Evolutionary conservation across 2,113 vertebrate species (phyloP).

Genomic region (Centropristis striata): DNA sequence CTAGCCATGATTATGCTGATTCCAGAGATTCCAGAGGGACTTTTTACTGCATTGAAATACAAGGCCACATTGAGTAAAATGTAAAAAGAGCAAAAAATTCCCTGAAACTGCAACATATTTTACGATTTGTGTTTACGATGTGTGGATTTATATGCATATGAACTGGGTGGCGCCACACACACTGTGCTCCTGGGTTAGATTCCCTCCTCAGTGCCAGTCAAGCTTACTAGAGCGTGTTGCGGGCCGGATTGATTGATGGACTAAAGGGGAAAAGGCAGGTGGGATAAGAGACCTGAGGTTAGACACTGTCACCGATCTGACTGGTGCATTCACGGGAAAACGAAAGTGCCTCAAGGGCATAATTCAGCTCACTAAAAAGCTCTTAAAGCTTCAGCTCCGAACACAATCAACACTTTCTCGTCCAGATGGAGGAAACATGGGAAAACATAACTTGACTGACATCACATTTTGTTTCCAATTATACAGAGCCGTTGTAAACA

Average conservation of each 20-base stretch:
- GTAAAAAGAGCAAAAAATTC: no score
- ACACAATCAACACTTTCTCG: background rate
- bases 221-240: conserved; percentile 62
- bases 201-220: conserved; percentile 72
- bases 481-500: conserved; percentile 52
- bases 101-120: no score
- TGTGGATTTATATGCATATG: conserved; percentile 17
- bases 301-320: conserved; percentile 58
- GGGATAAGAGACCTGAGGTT: conserved; percentile 42
- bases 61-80: no score
- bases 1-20: no score
- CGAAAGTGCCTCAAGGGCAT: conserved; percentile 5
- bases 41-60: no score
- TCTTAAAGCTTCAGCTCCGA: conserved; percentile 35
- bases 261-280: conserved; percentile 32
- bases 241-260: conserved; percentile 67
- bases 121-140: no score
- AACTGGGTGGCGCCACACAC: conserved; percentile 38
- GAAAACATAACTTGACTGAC: conserved; percentile 49
- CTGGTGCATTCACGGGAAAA: conserved; percentile 26
- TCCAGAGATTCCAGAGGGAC: no score
- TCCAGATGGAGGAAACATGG: background rate
- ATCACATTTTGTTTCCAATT: conserved; percentile 64
- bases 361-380: conserved; percentile 52
- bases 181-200: conserved; percentile 6